Evolutionary conservation across 2,888 invertebrate species (phyloP).

Genomic region (Stenichneumon culpator): DNA sequence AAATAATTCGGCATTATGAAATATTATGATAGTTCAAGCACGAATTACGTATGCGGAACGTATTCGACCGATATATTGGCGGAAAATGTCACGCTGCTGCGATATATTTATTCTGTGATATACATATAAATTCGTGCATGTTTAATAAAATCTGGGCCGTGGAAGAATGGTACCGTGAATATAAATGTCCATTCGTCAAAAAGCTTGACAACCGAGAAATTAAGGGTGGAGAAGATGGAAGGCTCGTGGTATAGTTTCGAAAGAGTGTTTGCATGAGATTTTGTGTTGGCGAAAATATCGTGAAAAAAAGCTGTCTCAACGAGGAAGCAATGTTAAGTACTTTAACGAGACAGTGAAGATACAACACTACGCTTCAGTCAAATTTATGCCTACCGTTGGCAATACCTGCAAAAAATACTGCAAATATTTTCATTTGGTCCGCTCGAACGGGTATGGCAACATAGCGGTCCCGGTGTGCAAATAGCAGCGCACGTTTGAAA

Average conservation of each 20-base stretch:
- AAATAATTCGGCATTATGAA: background rate
- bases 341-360: too few relatives aligned
- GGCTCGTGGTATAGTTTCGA: too few relatives aligned
- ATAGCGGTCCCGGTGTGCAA: background rate
- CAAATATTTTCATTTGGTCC: background rate
- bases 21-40: background rate
- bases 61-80: background rate
- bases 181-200: conserved; percentile 50
- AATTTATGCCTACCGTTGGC: too few relatives aligned
- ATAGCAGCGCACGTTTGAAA: conserved; percentile 12
- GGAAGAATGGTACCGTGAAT: conserved; percentile 46
- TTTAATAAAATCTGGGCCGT: conserved; percentile 48
- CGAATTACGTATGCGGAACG: background rate
- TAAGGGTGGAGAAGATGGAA: background rate
- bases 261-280: too few relatives aligned
- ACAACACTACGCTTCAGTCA: too few relatives aligned
- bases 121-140: conserved; percentile 42
- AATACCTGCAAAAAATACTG: background rate
- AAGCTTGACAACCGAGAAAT: conserved; percentile 17
- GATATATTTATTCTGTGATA: conserved; percentile 28
- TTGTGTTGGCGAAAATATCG: too few relatives aligned
- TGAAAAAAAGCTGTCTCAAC: too few relatives aligned
- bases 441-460: background rate
- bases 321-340: too few relatives aligned
- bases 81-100: conserved; percentile 10